Base-by-base conservation (phyloP, 2,113 vertebrate genomes). In the Ceyx cyanopectus region DNA sequence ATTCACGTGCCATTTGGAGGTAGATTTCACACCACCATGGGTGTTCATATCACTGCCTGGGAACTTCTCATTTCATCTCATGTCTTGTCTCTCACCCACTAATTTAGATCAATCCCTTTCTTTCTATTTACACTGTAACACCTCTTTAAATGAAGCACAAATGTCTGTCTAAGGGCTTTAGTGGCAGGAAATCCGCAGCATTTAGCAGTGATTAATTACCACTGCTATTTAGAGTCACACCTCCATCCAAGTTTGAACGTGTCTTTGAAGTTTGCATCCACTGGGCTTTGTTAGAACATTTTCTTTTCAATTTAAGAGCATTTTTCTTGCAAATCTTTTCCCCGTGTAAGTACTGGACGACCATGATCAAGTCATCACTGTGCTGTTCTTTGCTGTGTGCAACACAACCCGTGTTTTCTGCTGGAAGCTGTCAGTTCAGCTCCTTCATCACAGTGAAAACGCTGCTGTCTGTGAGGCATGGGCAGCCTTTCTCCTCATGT, bases 131-230 rank as follows among this genome's bases (percentile, higher is more conserved):
- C 74, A 56, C 30, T 34, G 56, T 29, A 81, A 77, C 61, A 90
- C 60, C 56, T 88, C 63, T 95, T 90, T 22, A 77, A 85, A 84
- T 86, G 84, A 84, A 87, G 61, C 73, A 86, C 2, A 1, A 24
- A n/a, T 77, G 46, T 43, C 83, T 94, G 86, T 89, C 89, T 67
- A 75, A 68, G 62, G 73, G 58, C 34, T 84, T 43, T 48, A 53
- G 69, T 61, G 87, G 48, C 41, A 84, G 30, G 23, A 40, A 89
- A 70, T 34, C 69, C 61, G 72, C 86, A 93, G 21, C 53, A 68
- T 68, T 91, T 65, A 65, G 89, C 34, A 81, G 57, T 67, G 87
- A 81, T 93, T 89, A 94, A 90, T 94, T 87, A 87, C 84, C 80
- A 68, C 48, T 65, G 81, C 40, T 72, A 34, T 75, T 72, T 65